Evolutionary conservation across 2,113 vertebrate species (phyloP).

Genomic region (Siphamia tubifer): DNA sequence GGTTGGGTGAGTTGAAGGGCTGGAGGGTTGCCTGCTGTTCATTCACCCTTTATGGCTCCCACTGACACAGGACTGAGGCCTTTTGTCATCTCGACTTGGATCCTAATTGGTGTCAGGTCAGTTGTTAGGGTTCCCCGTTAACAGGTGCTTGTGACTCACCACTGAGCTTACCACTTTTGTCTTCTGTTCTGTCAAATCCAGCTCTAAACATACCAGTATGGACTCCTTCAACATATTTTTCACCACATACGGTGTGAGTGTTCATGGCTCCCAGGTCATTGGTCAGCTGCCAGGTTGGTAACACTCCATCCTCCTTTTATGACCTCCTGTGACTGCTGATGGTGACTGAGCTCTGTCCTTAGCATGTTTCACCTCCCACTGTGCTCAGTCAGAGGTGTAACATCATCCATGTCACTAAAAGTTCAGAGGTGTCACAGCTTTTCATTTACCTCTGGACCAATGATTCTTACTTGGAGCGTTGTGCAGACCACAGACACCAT

Average conservation of each 20-base stretch:
- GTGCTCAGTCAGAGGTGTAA: slow-evolving; percentile 8
- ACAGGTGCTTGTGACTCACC: slow-evolving; percentile 40
- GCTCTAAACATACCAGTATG: slow-evolving; percentile 10
- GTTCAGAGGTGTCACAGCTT: not conserved
- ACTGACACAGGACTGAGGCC: slow-evolving; percentile 21
- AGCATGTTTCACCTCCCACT: not conserved
- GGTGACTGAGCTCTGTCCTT: slow-evolving; percentile 30
- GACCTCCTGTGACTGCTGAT: slow-evolving; percentile 4
- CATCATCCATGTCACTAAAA: not conserved
- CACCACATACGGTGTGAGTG: not conserved
- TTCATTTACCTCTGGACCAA: not conserved
- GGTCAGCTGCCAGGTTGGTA: slow-evolving; percentile 28
- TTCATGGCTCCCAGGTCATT: slow-evolving; percentile 8
- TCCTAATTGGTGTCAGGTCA: slow-evolving; percentile 13
- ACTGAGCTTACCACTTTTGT: slow-evolving; percentile 17
- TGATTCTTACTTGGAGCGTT: not conserved
- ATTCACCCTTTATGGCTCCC: slow-evolving; percentile 26
- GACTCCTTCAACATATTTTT: slow-evolving; percentile 22
- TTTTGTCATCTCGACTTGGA: not conserved
- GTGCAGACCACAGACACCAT: not conserved
- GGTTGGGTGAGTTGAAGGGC: not conserved
- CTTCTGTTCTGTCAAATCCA: slow-evolving; percentile 19
- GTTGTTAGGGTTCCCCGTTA: slow-evolving; percentile 19
- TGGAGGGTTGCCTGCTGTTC: slow-evolving; percentile 13
- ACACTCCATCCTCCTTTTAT: slow-evolving; percentile 36